Evolutionary conservation across 2,797 vertebrate species (phyloP), one percentile per base, ranked within the genome.

Genomic region (Tokudaia tokunoshimensis): DNA sequence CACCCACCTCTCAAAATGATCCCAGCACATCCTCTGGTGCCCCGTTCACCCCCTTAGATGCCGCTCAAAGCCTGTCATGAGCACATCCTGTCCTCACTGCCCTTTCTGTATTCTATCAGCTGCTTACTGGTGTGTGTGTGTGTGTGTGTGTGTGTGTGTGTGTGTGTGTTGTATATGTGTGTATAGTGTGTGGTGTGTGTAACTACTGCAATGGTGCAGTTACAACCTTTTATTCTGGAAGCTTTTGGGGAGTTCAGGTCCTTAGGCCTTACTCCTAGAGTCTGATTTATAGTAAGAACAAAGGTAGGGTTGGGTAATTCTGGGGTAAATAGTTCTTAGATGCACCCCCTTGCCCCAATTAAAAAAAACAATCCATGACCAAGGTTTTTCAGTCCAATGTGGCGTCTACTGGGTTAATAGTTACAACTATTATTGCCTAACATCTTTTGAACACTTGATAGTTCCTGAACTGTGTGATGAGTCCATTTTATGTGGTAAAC

Each of bases 31-130:
- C 17, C 19, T 47, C 55, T 31, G 11, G 50, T 80, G 5, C 26
- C 11, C 72, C 41, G 0, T 37, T 59, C 55, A 3, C 29, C 24
- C 70, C 41, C 17, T 0, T 3, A 8, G 50, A 47, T 13, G 63
- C 67, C 9, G 20, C 59, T 14, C 14, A 0, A 19, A 74, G 11
- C 34, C 26, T 2, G 2, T 4, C 4, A 0, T 3, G 22, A 2
- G 1, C 7, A 14, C 41, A 34, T 19, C 41, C 0, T 9, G 1
- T 22, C 34, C 44, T 52, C 17, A n/a, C 24, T 0, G 1, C 6
- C 72, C 57, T 31, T 26, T 10, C 34, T 15, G 44, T 24, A 37
- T 20, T 29, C 44, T 9, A 1, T 26, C 15, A 59, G 72, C 9
- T 24, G 17, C 65, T 79, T 31, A 17, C 76, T 19, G 76, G 44